Percentiles rank a stretch among this genome's conserved stretches.
phyloP scores from a whole-genome alignment of 2,888 invertebrate species.

The Odontocerum albicorne region DNA sequence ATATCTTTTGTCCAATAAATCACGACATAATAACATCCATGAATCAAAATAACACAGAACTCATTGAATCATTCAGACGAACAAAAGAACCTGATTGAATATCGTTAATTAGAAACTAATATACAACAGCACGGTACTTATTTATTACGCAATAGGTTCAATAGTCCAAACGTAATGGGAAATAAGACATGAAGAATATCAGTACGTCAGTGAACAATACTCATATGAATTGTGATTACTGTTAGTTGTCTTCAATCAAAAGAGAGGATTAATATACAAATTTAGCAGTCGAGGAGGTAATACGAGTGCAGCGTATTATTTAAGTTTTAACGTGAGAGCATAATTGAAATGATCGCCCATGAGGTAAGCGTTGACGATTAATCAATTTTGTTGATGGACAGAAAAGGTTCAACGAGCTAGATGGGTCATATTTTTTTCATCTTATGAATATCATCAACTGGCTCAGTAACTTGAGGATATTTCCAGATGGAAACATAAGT shows the following conservation, averaged over 20 bases:
- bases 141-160: no score
- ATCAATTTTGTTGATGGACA: slow-evolving; percentile 27
- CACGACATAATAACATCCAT: no score
- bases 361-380: slow-evolving; percentile 30
- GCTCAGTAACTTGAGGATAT: no score
- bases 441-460: no score
- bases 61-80: neutral
- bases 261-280: neutral
- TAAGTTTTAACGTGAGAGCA: slow-evolving; percentile 14
- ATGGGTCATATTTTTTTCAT: no score
- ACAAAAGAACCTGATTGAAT: neutral
- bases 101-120: slow-evolving; percentile 20
- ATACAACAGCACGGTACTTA: no score
- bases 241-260: neutral
- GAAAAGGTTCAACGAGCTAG: neutral
- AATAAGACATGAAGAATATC: slow-evolving; percentile 15
- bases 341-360: slow-evolving; percentile 34
- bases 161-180: slow-evolving; percentile 9
- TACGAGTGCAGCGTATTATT: slow-evolving; percentile 14
- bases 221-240: slow-evolving; percentile 1
- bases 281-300: neutral
- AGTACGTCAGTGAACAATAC: slow-evolving; percentile 15
- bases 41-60: no score
- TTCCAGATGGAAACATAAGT: no score
- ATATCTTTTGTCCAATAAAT: no score